Conservation (phyloP, 2,797 vertebrate genomes). For the Euphonia xanthogaster region DNA sequence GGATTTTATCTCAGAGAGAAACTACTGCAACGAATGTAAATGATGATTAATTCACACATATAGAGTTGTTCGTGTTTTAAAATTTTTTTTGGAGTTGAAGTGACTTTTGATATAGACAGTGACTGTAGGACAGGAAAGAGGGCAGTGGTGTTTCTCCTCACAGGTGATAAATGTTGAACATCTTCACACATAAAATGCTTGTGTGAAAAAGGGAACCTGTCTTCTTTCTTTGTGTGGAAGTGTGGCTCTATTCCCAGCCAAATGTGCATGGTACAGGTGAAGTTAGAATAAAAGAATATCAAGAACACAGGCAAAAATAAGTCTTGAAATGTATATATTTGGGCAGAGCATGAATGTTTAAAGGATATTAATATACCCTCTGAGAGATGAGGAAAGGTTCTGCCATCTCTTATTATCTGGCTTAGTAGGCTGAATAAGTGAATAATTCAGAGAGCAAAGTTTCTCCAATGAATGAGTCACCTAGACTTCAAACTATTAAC, state of each 20-base stretch:
- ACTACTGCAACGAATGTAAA: neutral
- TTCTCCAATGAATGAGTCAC: slow-evolving; percentile 49
- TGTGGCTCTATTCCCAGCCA: neutral
- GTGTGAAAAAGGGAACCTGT: neutral
- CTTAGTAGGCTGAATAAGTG: slow-evolving; percentile 61
- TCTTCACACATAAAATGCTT: neutral
- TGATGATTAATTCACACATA: neutral
- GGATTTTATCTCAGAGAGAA: neutral
- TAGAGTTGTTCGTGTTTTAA: neutral
- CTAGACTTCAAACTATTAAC: slow-evolving; percentile 42
- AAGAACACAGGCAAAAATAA: neutral
- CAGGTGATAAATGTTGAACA: neutral
- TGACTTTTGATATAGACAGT: neutral
- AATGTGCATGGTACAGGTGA: neutral
- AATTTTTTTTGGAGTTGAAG: neutral
- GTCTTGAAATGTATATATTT: slow-evolving; percentile 51
- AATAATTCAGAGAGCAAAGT: slow-evolving; percentile 66
- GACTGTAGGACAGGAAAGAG: neutral
- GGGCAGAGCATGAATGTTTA: slow-evolving; percentile 62
- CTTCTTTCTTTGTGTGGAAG: neutral
- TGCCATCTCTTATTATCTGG: slow-evolving; percentile 64
- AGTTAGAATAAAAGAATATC: neutral
- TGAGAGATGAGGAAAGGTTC: slow-evolving; percentile 50
- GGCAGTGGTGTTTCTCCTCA: neutral
- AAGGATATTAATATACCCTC: slow-evolving; percentile 54